Conservation (phyloP, 64 coral and sea anemone species). For the Dendrophyllia cribrosa region DNA sequence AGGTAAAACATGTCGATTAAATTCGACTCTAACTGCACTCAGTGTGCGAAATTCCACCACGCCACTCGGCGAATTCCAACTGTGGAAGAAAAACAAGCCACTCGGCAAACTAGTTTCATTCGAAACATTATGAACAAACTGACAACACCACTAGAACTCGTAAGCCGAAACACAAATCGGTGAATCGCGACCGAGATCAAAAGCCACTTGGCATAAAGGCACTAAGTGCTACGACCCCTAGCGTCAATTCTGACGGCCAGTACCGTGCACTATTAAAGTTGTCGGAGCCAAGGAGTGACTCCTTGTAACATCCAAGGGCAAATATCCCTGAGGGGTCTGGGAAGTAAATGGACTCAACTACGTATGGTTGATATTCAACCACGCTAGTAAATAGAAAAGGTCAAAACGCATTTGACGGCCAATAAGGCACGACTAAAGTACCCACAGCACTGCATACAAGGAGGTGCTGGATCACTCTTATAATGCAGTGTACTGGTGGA, state of each 20-base stretch:
- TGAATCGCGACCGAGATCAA: not conserved
- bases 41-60: too few relatives aligned
- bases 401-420: not conserved
- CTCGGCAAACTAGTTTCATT: too few relatives aligned
- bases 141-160: too few relatives aligned
- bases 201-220: not conserved
- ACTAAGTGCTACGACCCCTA: not conserved
- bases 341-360: not conserved
- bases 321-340: not conserved
- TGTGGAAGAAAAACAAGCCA: too few relatives aligned
- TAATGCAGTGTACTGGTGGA: not conserved
- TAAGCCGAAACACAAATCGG: not conserved
- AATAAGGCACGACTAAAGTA: conserved; percentile 20
- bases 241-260: not conserved
- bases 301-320: not conserved
- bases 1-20: too few relatives aligned
- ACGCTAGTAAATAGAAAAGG: not conserved
- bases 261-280: not conserved
- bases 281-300: not conserved
- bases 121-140: too few relatives aligned
- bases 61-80: too few relatives aligned
- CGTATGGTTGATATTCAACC: not conserved
- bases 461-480: not conserved
- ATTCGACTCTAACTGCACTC: too few relatives aligned
- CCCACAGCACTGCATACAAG: too few relatives aligned